phyloP scores from a whole-genome alignment of 2,888 invertebrate genomes.

The Microctonus hyperodae region DNA sequence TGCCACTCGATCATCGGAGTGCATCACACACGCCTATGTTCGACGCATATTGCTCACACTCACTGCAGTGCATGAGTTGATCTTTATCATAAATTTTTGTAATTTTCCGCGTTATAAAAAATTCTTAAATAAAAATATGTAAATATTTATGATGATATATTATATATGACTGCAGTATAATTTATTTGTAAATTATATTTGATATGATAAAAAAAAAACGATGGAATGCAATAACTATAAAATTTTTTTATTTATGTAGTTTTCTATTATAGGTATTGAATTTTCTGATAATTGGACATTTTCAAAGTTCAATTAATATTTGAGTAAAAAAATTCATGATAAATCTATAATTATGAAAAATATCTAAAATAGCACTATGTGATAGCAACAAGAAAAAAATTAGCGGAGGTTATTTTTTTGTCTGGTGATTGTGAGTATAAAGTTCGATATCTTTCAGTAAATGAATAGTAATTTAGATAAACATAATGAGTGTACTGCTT shows the following conservation, averaged over 20 bases:
- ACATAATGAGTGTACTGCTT: not conserved
- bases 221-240: no score
- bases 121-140: not conserved
- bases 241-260: no score
- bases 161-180: no score
- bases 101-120: no score
- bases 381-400: not conserved
- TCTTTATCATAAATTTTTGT: not conserved
- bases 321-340: not conserved
- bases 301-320: no score
- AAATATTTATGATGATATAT: not conserved
- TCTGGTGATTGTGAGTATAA: not conserved
- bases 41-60: constrained; percentile 41
- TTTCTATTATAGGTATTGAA: no score
- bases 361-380: not conserved
- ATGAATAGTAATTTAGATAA: constrained; percentile 10
- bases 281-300: no score
- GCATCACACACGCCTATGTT: constrained; percentile 53
- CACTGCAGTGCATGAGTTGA: not conserved
- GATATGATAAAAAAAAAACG: no score
- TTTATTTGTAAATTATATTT: no score
- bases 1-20: constrained; percentile 51
- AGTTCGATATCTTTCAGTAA: not conserved
- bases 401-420: not conserved
- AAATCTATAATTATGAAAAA: not conserved